Base-by-base conservation (phyloP, 2,888 invertebrate genomes). In the Orthosia incerta region DNA sequence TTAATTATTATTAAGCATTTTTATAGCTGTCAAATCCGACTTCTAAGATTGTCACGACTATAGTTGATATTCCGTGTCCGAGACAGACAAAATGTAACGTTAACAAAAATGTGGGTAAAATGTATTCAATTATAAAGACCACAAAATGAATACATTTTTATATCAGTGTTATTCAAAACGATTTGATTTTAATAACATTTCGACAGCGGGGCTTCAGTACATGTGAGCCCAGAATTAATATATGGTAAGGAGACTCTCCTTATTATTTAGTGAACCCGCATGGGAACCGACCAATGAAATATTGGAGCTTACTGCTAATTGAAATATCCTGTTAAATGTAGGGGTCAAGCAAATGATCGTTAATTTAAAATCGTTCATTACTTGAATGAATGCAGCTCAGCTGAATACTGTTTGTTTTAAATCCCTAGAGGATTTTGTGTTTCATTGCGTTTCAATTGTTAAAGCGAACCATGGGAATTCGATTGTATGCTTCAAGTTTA, bases 261-360 rank as follows among this genome's bases (percentile, higher is more conserved):
- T 59, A 64, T 66, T 66, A 72, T 67, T 76, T 65, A 59, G 12
- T 23, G 26, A 46, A 74, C 90, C 90, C 90, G 90, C 90, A 90
- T 90, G 86, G 80, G 82, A 85, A 77, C 84, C 56, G 83, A 80
- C 63, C 69, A 81, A 81, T 86, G 82, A 83, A 87, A 83, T 87
- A 88, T 84, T 84, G 82, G 64, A 68, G 71, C 81, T 77, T 62
- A 72, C 51, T 39, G 39, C 64, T 89, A 90, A 90, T 90, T 90
- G 90, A 89, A 89, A 89, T 89, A 87, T 90, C 90, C 90, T 88
- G 89, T 83, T 81, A 69, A 84, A 79, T 55, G 79, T 83, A 75
- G 81, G 85, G 83, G 79, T 80, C 80, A 83, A 66, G 74, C 69
- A 72, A 87, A 88, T 86, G 74, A 87, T 87, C 76, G 82, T 83